These are phyloP conservation scores for Drosophila paracracens DNA, from an alignment of 2,888 invertebrate genomes.

Conservation along the genomic window DNA sequence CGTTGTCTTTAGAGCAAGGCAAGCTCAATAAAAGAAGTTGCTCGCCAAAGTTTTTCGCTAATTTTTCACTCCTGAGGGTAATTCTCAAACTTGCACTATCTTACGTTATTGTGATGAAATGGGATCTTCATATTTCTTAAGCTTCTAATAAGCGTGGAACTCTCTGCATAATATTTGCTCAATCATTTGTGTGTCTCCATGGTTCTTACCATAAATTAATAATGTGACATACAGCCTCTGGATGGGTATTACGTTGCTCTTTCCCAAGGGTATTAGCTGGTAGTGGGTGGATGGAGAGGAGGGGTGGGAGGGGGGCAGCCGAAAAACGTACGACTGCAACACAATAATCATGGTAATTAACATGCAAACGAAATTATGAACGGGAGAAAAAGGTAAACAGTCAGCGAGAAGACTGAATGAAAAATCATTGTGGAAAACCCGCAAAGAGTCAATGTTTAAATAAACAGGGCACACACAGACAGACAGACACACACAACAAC, in stretches of 20 bases:
- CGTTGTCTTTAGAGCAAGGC: neutral
- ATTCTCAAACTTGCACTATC: neutral
- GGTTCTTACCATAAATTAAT: constrained; percentile 8
- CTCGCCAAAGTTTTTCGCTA: neutral
- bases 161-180: constrained; percentile 52
- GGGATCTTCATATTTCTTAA: neutral
- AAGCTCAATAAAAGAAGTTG: neutral
- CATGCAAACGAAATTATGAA: constrained; percentile 80
- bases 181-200: constrained; percentile 33
- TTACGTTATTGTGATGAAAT: neutral
- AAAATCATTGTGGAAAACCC: constrained; percentile 65
- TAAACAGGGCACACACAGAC: constrained; percentile 55
- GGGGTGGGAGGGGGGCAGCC: constrained; percentile 2
- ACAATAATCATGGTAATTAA: constrained; percentile 80
- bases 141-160: neutral
- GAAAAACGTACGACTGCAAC: constrained; percentile 57
- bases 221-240: constrained; percentile 41
- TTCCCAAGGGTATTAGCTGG: constrained; percentile 63
- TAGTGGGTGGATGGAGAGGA: neutral
- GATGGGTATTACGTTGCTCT: constrained; percentile 28
- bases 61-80: neutral
- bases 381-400: constrained; percentile 61
- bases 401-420: constrained; percentile 40
- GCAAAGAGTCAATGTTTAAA: constrained; percentile 55
- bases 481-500: constrained; percentile 22